These are phyloP conservation scores for Orchesellides sinensis DNA, from an alignment of 2,888 invertebrate species.

Conservation along the genomic window DNA sequence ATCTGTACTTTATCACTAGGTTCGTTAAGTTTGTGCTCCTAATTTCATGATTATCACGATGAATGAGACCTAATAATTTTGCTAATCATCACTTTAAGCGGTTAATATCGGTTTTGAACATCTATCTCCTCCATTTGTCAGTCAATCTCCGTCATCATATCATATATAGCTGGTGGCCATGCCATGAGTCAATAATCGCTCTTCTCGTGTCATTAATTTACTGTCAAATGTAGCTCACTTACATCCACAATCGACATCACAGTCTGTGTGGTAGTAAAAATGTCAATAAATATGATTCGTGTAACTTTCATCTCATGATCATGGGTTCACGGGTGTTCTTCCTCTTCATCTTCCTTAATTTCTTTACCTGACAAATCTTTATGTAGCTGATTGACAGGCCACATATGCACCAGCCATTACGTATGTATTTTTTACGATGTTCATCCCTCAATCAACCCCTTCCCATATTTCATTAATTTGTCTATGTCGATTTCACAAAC, in stretches of 20 bases:
- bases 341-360: background rate
- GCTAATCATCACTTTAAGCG: slow-evolving; percentile 13
- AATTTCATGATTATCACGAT: slow-evolving; percentile 1
- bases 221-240: background rate
- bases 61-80: background rate
- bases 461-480: slow-evolving; percentile 45
- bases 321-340: slow-evolving; percentile 45
- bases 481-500: slow-evolving; percentile 41
- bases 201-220: slow-evolving; percentile 1
- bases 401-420: slow-evolving; percentile 11
- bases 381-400: slow-evolving; percentile 2
- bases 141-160: background rate
- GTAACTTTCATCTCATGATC: slow-evolving; percentile 4
- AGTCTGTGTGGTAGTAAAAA: background rate
- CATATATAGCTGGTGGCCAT: background rate
- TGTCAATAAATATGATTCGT: too few species aligned
- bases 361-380: background rate
- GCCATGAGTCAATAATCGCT: slow-evolving; percentile 11
- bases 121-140: background rate
- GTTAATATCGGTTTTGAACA: background rate
- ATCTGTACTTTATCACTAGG: too few species aligned
- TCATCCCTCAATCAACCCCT: background rate
- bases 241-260: background rate
- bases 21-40: background rate
- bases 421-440: too few species aligned